phyloP scores from a whole-genome alignment of 2,888 invertebrate species.

The Rhyacophila evoluta region DNA sequence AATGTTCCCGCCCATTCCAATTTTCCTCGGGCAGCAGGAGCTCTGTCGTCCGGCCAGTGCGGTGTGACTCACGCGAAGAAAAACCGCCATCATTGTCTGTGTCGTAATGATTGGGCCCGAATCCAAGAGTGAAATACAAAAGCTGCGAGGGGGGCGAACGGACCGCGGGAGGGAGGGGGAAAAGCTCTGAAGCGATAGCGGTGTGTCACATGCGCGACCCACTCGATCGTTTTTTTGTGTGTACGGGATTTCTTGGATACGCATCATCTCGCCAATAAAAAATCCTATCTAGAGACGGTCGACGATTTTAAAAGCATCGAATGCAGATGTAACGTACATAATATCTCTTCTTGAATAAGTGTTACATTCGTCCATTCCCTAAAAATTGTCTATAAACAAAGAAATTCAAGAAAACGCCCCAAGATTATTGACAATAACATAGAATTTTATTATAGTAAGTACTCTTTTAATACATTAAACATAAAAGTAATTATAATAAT shows the following conservation, averaged over 20 bases:
- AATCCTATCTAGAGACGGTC: too few species aligned
- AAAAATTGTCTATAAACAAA: too few species aligned
- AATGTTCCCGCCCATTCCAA: slow-evolving; percentile 19
- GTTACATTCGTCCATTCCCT: too few species aligned
- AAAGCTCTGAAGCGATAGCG: slow-evolving; percentile 17
- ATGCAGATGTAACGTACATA: too few species aligned
- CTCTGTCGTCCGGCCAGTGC: slow-evolving; percentile 27
- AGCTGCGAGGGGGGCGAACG: slow-evolving; percentile 27
- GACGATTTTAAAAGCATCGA: too few species aligned
- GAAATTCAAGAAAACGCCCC: too few species aligned
- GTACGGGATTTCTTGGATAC: slow-evolving; percentile 18
- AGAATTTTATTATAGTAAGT: too few species aligned
- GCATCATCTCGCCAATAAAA: slow-evolving; percentile 21
- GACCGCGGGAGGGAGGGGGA: neutral
- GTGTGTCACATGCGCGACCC: slow-evolving; percentile 18
- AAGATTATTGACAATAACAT: too few species aligned
- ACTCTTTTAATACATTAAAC: too few species aligned
- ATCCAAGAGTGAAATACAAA: slow-evolving; percentile 42
- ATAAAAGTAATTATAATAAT: too few species aligned
- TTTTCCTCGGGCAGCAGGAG: neutral
- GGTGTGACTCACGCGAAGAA: slow-evolving; percentile 42
- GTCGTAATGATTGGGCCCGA: slow-evolving; percentile 43
- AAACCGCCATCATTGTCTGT: slow-evolving; percentile 45
- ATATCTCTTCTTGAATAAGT: too few species aligned
- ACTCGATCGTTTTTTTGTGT: slow-evolving; percentile 14